Evolutionary conservation across 1,140 invertebrate genomes (phyloP).

Genomic region (Polypedilum vanderplanki): DNA sequence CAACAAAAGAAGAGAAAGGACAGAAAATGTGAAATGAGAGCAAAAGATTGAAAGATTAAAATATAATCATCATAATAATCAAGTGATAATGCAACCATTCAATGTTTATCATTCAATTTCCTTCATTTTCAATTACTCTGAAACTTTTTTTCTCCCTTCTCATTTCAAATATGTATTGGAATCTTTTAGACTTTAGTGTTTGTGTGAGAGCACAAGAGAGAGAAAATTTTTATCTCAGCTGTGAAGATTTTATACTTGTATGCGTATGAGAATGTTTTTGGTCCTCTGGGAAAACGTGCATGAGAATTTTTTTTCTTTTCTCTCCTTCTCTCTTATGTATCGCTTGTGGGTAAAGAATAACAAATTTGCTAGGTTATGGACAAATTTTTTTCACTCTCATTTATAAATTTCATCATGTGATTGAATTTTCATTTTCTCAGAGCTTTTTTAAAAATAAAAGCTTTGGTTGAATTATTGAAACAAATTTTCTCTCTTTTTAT

Average conservation of each 20-base stretch:
- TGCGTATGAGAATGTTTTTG: background rate
- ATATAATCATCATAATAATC: conserved; percentile 24
- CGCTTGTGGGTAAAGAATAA: background rate
- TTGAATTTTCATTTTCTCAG: background rate
- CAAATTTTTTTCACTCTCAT: background rate
- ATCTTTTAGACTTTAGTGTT: background rate
- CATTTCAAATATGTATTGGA: background rate
- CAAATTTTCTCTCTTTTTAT: background rate
- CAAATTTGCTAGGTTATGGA: conserved; percentile 16
- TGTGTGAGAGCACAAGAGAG: background rate
- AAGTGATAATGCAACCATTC: conserved; percentile 14
- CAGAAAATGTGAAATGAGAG: background rate
- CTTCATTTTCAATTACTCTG: conserved; percentile 25
- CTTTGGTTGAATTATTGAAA: background rate
- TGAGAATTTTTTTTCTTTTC: conserved; percentile 22
- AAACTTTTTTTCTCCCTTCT: conserved; percentile 5
- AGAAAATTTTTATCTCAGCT: conserved; percentile 1
- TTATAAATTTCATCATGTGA: background rate
- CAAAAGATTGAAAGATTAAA: conserved; percentile 15
- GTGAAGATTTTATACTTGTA: background rate
- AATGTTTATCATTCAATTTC: conserved; percentile 24
- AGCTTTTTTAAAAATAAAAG: background rate
- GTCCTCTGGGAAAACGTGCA: conserved; percentile 16
- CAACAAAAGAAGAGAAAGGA: background rate
- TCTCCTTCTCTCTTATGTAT: background rate